Evolutionary conservation across 2,888 invertebrate species (phyloP), one percentile per base, ranked within the genome.

Genomic region (Ommatoiulus sabulosus): DNA sequence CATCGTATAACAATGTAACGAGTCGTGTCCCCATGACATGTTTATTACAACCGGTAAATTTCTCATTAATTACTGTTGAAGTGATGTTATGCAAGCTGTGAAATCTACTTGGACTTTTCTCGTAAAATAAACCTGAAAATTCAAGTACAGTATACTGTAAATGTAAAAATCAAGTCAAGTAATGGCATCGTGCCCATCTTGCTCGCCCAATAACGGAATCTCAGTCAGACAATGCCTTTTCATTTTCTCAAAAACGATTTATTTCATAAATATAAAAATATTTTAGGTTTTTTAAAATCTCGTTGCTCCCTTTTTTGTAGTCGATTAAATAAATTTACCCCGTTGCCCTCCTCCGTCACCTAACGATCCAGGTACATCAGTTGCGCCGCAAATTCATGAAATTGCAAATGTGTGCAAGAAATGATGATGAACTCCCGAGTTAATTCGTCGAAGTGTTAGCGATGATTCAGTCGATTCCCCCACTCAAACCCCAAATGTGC

Each of bases 241-340:
- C n/a, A 24, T 72, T 72, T 72, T 72, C 24, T 72, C 72, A 72
- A 72, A 72, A 72, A 72, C 52, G 72, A 72, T 72, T 72, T 72
- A 72, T 72, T 72, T 72, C 72, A 24, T 72, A 72, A 72, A 72
- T 72, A 72, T 72, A 72, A 72, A 72, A 72, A 72, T 72, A 72
- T 72, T 72, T 24, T 72, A 20, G 72, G 24, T 17, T 24, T 52
- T 72, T 72, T 72, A 72, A 72, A 72, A 72, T 72, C 72, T 72
- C 72, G 8, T 24, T 24, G 6, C 63, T 17, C 12, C 72, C 72
- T 24, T 72, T 72, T 52, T 72, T 24, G 15, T 52, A 72, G 20
- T 72, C 24, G 72, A 72, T 72, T 72, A 72, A 72, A 72, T 72
- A 72, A 72, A 72, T 72, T 72, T 72, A 72, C 72, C 72, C 72